Base-by-base conservation (phyloP, 2,888 invertebrate genomes). In the Scotopteryx bipunctaria region DNA sequence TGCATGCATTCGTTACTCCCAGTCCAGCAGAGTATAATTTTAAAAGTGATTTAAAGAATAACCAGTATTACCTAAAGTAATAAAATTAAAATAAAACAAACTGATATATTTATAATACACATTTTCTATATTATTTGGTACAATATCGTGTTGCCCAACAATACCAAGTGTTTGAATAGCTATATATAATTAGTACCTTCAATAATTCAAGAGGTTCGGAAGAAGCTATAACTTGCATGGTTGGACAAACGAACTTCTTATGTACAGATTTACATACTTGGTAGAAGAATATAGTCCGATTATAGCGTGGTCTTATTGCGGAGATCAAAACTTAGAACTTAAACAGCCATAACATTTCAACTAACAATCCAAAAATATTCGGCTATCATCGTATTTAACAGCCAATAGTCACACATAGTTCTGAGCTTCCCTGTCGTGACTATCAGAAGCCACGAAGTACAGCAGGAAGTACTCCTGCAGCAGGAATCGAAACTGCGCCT, bases 61-160 rank as follows among this genome's bases (percentile, higher is more conserved):
- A 27, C 8, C n/a, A n/a, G n/a, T n/a, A 11, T 4, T 25, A 9
- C 9, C 3, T 9, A 11, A 13, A 15, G 23, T 37, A 13, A 32
- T 3, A 33, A 29, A 8, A 33, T 21, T 45, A 33, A 62, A 73
- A 66, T 55, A 66, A 76, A 73, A 73, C 54, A 46, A 38, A 17
- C 17, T 23, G 8, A 0, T 23, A 25, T 64, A 69, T 79, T 80
- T 78, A 41, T 76, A 78, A 51, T 82, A n/a, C n/a, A n/a, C n/a
- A 79, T 80, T 83, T 74, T 68, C 81, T 84, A 81, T 85, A 85
- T 86, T 84, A 86, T 86, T 86, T 86, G 86, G 86, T 86, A 86
- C 83, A 86, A 50, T 56, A 67, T 79, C 81, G 63, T 57, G 64
- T 72, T 72, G 79, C 82, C 82, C 85, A 86, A 84, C 83, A 78